A percentile compares a stretch with the other conserved stretches of the same genome.
These are phyloP conservation scores for Melipona beecheii DNA, from an alignment of 2,888 invertebrate species.

Conservation along the genomic window DNA sequence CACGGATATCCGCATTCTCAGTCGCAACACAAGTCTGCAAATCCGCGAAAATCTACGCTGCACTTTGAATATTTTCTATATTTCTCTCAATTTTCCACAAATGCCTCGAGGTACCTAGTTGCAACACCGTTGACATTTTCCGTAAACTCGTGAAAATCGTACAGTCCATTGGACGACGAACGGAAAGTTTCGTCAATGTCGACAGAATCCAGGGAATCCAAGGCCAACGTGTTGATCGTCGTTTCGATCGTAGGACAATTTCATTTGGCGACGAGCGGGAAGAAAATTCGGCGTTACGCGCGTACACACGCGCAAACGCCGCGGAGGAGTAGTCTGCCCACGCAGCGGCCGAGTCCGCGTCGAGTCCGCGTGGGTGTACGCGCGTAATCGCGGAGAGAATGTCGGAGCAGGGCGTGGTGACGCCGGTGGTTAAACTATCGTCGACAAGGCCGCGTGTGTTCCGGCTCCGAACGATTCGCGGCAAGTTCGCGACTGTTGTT, in stretches of 20 bases:
- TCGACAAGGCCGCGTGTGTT: constrained; percentile 82
- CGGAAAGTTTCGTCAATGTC: background rate
- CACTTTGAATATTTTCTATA: no score
- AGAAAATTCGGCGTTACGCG: background rate
- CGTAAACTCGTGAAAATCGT: background rate
- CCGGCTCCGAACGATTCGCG: constrained; percentile 74
- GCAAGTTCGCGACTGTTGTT: constrained; percentile 14
- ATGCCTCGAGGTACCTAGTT: no score
- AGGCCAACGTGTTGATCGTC: background rate
- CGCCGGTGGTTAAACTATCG: constrained; percentile 75
- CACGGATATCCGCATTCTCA: no score
- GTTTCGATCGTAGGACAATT: background rate
- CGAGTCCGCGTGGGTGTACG: constrained; percentile 57
- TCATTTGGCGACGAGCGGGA: background rate
- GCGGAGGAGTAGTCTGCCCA: constrained; percentile 22
- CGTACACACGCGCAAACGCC: background rate
- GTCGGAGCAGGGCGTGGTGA: constrained; percentile 81
- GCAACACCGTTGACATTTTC: no score
- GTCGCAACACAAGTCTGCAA: no score
- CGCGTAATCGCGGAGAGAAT: constrained; percentile 74
- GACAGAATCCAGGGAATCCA: background rate
- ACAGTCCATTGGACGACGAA: background rate
- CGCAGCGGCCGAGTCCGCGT: constrained; percentile 35
- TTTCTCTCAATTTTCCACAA: no score
- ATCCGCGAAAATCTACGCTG: no score